Evolutionary conservation across 2,888 invertebrate species (phyloP).

Genomic region (Ceraclea dissimilis): DNA sequence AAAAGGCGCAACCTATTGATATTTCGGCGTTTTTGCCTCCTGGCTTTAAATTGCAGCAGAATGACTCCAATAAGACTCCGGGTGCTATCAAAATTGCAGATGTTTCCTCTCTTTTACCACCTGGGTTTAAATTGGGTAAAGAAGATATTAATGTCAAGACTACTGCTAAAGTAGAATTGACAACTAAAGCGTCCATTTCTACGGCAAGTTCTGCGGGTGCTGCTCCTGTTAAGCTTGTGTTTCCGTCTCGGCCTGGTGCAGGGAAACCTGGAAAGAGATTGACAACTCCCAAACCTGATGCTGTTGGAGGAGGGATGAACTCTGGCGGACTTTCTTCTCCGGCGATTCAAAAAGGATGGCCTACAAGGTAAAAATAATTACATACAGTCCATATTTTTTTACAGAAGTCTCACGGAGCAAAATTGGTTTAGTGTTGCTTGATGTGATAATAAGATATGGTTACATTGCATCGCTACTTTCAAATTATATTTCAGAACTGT

Average conservation of each 20-base stretch:
- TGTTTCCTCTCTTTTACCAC: constrained; percentile 38
- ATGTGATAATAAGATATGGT: too few species aligned
- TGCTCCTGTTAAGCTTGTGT: constrained; percentile 59
- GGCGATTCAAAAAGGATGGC: constrained; percentile 78
- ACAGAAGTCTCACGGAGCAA: too few species aligned
- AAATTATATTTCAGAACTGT: too few species aligned
- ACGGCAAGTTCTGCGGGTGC: constrained; percentile 36
- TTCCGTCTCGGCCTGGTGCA: constrained; percentile 69
- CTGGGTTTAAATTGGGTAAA: constrained; percentile 43
- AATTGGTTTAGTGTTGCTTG: too few species aligned
- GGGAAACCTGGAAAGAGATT: constrained; percentile 51
- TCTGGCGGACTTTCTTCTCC: constrained; percentile 50
- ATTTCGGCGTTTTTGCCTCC: constrained; percentile 55
- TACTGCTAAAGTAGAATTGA: constrained; percentile 11
- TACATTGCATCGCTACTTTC: too few species aligned
- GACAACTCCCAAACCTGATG: constrained; percentile 49
- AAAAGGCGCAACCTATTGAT: constrained; percentile 36
- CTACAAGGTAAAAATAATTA: constrained; percentile 61
- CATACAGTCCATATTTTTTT: neutral
- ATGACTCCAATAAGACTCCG: constrained; percentile 23
- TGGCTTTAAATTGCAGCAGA: constrained; percentile 27
- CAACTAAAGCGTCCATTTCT: constrained; percentile 19
- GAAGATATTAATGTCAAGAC: constrained; percentile 12
- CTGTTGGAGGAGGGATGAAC: constrained; percentile 30
- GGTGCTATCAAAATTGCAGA: constrained; percentile 35